phyloP scores from a whole-genome alignment of 1,140 invertebrate genomes.

The Matsumurasca onukii region DNA sequence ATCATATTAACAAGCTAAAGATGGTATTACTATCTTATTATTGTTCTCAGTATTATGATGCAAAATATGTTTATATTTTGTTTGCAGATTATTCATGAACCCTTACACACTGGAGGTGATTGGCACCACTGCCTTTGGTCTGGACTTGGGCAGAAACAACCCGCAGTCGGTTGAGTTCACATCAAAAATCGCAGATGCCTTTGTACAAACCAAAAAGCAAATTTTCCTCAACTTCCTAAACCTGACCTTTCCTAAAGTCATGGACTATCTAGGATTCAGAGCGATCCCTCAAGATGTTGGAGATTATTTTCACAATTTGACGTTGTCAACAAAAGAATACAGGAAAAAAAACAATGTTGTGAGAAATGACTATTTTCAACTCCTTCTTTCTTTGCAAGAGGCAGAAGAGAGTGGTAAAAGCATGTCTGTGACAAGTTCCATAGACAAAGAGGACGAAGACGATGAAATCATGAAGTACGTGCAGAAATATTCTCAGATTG shows the following conservation, averaged over 20 bases:
- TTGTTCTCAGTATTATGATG: too few species aligned
- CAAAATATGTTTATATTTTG: too few species aligned
- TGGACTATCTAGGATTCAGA: background rate
- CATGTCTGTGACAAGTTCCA: background rate
- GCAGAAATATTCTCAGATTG: too few species aligned
- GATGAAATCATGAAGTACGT: background rate
- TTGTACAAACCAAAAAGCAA: background rate
- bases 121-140: conserved; percentile 47
- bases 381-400: conserved; percentile 41
- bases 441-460: background rate
- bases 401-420: conserved; percentile 1
- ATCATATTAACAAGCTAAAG: too few species aligned
- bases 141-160: conserved; percentile 31
- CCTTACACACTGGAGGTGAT: conserved; percentile 45
- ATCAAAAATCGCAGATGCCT: background rate
- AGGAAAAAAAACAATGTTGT: conserved; percentile 49
- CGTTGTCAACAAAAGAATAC: conserved; percentile 47
- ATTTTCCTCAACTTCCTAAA: conserved; percentile 4
- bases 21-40: too few species aligned
- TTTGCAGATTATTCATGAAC: conserved; percentile 42
- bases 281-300: conserved; percentile 34
- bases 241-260: conserved; percentile 16
- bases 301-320: conserved; percentile 41
- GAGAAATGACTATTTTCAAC: conserved; percentile 49
- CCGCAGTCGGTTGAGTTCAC: background rate